A percentile compares a stretch with the other conserved stretches of the same genome.
These are phyloP conservation scores for Leptatherina wallacei DNA, from an alignment of 2,797 vertebrate genomes.

Conservation along the genomic window DNA sequence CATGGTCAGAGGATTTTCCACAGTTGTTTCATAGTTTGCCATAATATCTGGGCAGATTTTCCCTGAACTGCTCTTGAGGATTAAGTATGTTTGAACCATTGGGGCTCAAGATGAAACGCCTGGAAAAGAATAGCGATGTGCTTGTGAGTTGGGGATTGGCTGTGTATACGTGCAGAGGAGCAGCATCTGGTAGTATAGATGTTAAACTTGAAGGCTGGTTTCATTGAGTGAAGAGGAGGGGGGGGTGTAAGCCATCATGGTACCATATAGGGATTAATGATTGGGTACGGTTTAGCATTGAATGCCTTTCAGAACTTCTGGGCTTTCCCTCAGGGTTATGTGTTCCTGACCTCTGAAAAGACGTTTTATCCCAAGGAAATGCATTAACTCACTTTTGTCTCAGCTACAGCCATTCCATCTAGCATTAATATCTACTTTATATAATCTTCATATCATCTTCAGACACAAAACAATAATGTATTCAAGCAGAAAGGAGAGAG, in stretches of 20 bases:
- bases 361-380: conserved; percentile 7
- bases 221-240: conserved; percentile 14
- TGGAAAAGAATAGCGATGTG: conserved; percentile 41
- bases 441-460: not conserved
- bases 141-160: conserved; percentile 44
- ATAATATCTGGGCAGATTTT: conserved; percentile 59
- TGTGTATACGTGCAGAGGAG: conserved; percentile 36
- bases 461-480: not conserved
- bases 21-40: conserved; percentile 60
- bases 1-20: conserved; percentile 65
- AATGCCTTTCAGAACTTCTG: conserved; percentile 31
- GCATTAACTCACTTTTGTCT: not conserved
- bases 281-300: not conserved
- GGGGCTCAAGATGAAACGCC: conserved; percentile 63
- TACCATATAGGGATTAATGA: conserved; percentile 30
- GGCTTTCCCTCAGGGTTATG: conserved; percentile 35
- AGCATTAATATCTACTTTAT: not conserved
- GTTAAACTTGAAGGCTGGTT: conserved; percentile 50
- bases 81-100: conserved; percentile 57
- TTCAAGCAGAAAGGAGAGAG: not conserved
- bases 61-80: conserved; percentile 56
- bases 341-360: conserved; percentile 47
- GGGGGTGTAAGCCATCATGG: conserved; percentile 16
- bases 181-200: conserved; percentile 38
- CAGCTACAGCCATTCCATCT: not conserved